These are phyloP conservation scores for Dasyornis broadbenti DNA, from an alignment of 2,113 vertebrate species.

Conservation along the genomic window DNA sequence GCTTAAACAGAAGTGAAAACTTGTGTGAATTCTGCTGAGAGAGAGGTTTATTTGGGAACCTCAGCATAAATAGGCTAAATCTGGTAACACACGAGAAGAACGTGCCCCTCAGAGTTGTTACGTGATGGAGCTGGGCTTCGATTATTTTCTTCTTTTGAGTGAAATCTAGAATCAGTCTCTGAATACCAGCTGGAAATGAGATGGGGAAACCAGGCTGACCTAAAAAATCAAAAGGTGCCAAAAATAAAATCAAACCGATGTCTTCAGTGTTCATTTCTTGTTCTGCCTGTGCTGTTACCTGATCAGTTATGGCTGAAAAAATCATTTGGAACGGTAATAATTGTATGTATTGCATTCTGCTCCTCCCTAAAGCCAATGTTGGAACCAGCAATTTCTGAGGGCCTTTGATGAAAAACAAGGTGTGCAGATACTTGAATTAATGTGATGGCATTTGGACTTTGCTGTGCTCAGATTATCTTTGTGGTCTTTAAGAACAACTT, in stretches of 20 bases:
- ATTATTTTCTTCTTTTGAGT: not conserved
- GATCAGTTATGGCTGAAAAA: not conserved
- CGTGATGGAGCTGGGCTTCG: not conserved
- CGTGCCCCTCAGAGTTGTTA: not conserved
- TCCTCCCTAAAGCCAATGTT: not conserved
- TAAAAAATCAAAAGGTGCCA: not conserved
- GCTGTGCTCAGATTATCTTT: not conserved
- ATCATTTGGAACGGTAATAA: not conserved
- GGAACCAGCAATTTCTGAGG: not conserved
- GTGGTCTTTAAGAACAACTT: not conserved
- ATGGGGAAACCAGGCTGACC: not conserved
- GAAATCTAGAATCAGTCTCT: not conserved
- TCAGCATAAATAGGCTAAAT: not conserved
- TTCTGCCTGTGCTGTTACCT: not conserved
- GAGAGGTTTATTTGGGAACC: not conserved
- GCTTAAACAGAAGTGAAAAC: not conserved
- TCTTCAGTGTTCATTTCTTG: not conserved
- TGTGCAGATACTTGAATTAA: not conserved
- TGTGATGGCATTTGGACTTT: not conserved
- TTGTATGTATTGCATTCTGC: rapidly evolving
- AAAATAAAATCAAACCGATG: not conserved
- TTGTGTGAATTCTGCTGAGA: not conserved
- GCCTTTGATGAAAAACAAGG: not conserved
- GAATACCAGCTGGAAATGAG: not conserved
- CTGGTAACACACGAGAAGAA: not conserved